Percentiles rank a stretch among this genome's conserved stretches.
Conservation (phyloP, 2,888 invertebrate genomes). For the Coenonympha glycerion region DNA sequence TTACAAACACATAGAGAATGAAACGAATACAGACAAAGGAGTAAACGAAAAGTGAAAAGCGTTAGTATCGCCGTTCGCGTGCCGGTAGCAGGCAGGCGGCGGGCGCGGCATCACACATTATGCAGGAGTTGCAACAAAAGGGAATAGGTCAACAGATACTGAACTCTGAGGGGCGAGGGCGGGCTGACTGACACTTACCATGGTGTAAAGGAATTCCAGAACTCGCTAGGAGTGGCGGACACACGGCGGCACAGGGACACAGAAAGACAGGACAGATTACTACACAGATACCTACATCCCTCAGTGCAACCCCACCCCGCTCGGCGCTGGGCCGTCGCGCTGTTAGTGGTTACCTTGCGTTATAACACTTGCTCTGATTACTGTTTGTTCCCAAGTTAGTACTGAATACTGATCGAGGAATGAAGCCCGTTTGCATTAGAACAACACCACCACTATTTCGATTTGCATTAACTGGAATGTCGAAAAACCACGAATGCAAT, state of each 20-base stretch:
- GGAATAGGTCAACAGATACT: slow-evolving; percentile 74
- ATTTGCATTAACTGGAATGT: slow-evolving; percentile 26
- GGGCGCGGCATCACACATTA: slow-evolving; percentile 72
- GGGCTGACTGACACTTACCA: slow-evolving; percentile 91
- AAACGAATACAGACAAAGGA: slow-evolving; percentile 76
- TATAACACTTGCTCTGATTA: slow-evolving; percentile 61
- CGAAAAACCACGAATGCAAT: slow-evolving; percentile 33
- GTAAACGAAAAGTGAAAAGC: slow-evolving; percentile 73
- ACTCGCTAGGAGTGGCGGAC: slow-evolving; percentile 92
- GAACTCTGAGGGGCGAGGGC: slow-evolving; percentile 77
- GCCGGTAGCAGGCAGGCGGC: slow-evolving; percentile 61
- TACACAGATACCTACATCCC: slow-evolving; percentile 78
- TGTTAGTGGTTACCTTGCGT: slow-evolving; percentile 75
- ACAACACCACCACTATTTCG: slow-evolving; percentile 59
- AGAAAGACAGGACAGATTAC: slow-evolving; percentile 80
- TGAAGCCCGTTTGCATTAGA: slow-evolving; percentile 75
- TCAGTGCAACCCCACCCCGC: slow-evolving; percentile 75
- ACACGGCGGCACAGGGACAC: slow-evolving; percentile 82
- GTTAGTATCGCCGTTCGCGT: slow-evolving; percentile 64
- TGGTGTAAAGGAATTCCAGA: slow-evolving; percentile 99
- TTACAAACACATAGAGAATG: slow-evolving; percentile 78
- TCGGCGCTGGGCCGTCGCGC: slow-evolving; percentile 65
- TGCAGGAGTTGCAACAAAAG: slow-evolving; percentile 76
- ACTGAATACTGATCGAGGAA: slow-evolving; percentile 46
- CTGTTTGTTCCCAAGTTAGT: slow-evolving; percentile 36